phyloP scores from a whole-genome alignment of 2,888 invertebrate species.

The Andrena praecox region DNA sequence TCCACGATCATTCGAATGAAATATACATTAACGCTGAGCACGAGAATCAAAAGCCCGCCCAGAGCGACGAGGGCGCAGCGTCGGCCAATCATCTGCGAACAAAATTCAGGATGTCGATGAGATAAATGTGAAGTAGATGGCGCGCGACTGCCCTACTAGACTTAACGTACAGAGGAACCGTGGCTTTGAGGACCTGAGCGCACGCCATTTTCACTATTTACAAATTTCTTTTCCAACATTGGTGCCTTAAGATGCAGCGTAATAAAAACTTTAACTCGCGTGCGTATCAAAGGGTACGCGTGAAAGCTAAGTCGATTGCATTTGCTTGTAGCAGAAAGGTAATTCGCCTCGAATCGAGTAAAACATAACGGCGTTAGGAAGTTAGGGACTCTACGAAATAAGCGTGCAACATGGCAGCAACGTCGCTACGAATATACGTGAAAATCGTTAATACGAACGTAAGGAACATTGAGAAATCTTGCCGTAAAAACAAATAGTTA shows the following conservation, averaged over 20 bases:
- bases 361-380: background rate
- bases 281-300: background rate
- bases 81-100: slow-evolving; percentile 83
- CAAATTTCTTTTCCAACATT: background rate
- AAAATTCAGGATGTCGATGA: slow-evolving; percentile 31
- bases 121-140: slow-evolving; percentile 38
- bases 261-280: background rate
- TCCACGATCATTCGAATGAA: slow-evolving; percentile 83
- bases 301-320: background rate
- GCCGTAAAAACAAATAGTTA: slow-evolving; percentile 26
- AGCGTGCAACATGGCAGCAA: background rate
- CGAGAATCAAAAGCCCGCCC: slow-evolving; percentile 81
- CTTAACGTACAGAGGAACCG: background rate
- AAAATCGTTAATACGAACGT: background rate
- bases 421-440: background rate
- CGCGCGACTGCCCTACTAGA: slow-evolving; percentile 18
- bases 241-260: background rate
- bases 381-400: background rate
- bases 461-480: slow-evolving; percentile 4
- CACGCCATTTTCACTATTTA: slow-evolving; percentile 18
- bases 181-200: background rate
- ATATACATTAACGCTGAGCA: slow-evolving; percentile 82
- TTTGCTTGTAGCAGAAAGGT: background rate
- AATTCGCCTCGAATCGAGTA: background rate
- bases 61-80: slow-evolving; percentile 81